These are phyloP conservation scores for Oscarella lobularis DNA, from an alignment of 37 sponge, comb jelly and placozoan genomes.

Conservation along the genomic window DNA sequence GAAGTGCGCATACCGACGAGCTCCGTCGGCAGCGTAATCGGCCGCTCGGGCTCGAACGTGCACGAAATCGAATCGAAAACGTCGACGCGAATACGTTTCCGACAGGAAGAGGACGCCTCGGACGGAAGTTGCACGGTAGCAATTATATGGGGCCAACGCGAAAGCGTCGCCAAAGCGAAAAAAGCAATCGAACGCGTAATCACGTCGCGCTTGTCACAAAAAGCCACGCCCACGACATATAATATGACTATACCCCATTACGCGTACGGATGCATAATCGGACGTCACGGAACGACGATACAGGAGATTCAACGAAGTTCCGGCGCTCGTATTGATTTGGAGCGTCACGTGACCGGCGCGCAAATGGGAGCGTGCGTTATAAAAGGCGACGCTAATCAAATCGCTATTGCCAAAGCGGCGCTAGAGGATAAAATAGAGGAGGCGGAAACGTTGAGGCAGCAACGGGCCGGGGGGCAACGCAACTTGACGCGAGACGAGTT, in stretches of 20 bases:
- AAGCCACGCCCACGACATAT: not conserved
- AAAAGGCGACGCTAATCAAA: not conserved
- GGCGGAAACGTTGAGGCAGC: not conserved
- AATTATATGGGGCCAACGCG: not conserved
- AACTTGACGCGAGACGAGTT: not conserved
- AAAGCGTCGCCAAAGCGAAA: not conserved
- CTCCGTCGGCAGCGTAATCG: not conserved
- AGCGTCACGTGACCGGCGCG: too few species aligned
- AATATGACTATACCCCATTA: not conserved
- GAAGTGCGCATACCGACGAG: not conserved
- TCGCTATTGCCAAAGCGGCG: not conserved
- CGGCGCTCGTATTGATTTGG: not conserved
- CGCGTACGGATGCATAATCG: not conserved
- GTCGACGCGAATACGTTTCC: not conserved
- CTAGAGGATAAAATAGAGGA: not conserved
- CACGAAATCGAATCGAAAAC: not conserved
- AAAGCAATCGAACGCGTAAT: not conserved
- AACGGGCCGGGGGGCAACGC: not conserved
- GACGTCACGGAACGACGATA: not conserved
- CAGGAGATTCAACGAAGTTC: not conserved
- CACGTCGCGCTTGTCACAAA: not conserved
- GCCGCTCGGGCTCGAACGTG: not conserved
- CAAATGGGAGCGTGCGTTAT: not conserved
- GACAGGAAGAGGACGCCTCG: not conserved
- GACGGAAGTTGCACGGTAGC: too few species aligned